Percentiles rank a stretch among this genome's conserved stretches.
These are phyloP conservation scores for Dascillus cervinus DNA, from an alignment of 2,888 invertebrate genomes.

Conservation along the genomic window DNA sequence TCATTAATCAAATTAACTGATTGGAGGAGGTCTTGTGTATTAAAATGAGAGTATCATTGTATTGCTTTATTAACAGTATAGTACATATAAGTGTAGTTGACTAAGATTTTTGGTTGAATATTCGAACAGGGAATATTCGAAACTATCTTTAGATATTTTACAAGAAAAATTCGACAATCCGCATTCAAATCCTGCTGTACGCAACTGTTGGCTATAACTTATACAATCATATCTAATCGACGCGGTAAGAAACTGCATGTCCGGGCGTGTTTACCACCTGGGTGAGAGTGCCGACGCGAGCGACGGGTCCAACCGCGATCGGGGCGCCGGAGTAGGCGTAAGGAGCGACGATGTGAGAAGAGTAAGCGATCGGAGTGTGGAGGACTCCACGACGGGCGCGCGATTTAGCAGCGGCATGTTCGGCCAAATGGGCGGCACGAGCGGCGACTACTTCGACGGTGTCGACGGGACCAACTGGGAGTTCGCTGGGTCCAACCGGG, in stretches of 20 bases:
- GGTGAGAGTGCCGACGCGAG: conserved; percentile 19
- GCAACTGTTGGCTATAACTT: neutral
- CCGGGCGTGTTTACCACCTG: conserved; percentile 40
- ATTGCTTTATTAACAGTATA: too few relatives aligned
- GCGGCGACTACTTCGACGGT: conserved; percentile 39
- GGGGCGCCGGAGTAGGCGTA: conserved; percentile 5
- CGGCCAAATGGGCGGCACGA: conserved; percentile 39
- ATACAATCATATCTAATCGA: conserved; percentile 31
- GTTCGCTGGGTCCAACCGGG: conserved; percentile 40
- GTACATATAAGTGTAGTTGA: too few relatives aligned
- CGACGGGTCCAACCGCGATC: conserved; percentile 6
- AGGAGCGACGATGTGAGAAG: too few relatives aligned
- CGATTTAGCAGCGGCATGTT: conserved; percentile 34
- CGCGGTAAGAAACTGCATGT: conserved; percentile 39
- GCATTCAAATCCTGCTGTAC: conserved; percentile 11
- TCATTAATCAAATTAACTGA: too few relatives aligned
- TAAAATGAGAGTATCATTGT: too few relatives aligned
- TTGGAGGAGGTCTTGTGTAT: too few relatives aligned
- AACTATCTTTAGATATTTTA: conserved; percentile 20
- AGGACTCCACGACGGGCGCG: conserved; percentile 7
- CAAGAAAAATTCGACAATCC: conserved; percentile 12
- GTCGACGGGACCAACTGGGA: conserved; percentile 28
- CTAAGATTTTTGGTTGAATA: too few relatives aligned
- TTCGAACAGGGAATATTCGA: conserved; percentile 12
- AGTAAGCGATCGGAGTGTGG: conserved; percentile 19